Percentiles rank a stretch among this genome's conserved stretches.
Conservation (phyloP, 2,797 vertebrate species). For the Erpetoichthys calabaricus region DNA sequence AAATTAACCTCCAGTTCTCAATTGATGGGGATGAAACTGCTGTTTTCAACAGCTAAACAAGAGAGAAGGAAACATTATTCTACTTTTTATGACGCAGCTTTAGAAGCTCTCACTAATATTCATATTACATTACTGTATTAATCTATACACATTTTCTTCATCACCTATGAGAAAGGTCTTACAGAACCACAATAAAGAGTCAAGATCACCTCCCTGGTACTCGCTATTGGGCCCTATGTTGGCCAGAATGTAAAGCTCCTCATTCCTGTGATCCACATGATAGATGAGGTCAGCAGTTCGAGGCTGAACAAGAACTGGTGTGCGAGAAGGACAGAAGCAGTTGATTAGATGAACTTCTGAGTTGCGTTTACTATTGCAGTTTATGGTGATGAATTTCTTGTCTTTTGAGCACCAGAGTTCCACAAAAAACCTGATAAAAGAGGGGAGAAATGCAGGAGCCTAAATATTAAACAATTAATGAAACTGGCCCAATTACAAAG, state of each 20-base stretch:
- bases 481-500: too few relatives aligned
- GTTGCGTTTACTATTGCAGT: slow-evolving; percentile 76
- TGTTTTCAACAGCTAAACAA: slow-evolving; percentile 61
- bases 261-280: slow-evolving; percentile 71
- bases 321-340: slow-evolving; percentile 31
- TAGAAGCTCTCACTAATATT: too few relatives aligned
- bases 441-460: not conserved
- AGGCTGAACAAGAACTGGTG: slow-evolving; percentile 64
- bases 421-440: slow-evolving; percentile 69
- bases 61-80: not conserved
- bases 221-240: slow-evolving; percentile 67
- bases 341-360: slow-evolving; percentile 70
- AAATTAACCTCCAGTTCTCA: slow-evolving; percentile 63
- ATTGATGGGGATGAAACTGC: slow-evolving; percentile 47
- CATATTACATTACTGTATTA: too few relatives aligned
- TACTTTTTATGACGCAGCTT: not conserved
- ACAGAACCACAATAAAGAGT: slow-evolving; percentile 8
- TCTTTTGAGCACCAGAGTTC: slow-evolving; percentile 76
- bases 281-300: slow-evolving; percentile 66
- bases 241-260: slow-evolving; percentile 67
- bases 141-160: too few relatives aligned
- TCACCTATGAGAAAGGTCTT: not conserved
- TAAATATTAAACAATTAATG: too few relatives aligned
- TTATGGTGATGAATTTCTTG: slow-evolving; percentile 65
- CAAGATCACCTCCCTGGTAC: slow-evolving; percentile 66